Base-by-base conservation (phyloP, 1,140 invertebrate genomes). In the Tetramorium simillimum region DNA sequence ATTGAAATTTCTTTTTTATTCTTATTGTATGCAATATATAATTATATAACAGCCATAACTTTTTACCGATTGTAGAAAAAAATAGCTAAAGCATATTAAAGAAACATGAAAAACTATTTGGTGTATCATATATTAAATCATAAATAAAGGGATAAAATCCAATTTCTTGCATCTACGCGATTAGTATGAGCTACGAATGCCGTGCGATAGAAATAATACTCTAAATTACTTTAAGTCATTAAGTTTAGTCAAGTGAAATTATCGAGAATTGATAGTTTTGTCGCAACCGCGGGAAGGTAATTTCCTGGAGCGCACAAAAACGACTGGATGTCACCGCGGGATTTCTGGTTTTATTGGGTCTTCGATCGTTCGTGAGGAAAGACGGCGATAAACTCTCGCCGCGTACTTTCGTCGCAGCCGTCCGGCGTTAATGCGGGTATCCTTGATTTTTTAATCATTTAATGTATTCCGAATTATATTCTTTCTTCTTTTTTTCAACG, bases 381-480 rank as follows among this genome's bases (percentile, higher is more conserved):
- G 43, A 33, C 63, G 78, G 75, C 76, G 87, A 86, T 86, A 89
- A 89, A 88, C 76, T 84, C 49, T 65, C 53, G 76, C 73, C 75
- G 80, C 46, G 76, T 46, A 80, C 67, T 82, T 62, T 80, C 75
- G 53, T 86, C 63, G 49, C 33, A 3, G 33, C 24, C 28, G 33
- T 75, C 24, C 33, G 80, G 78, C 86, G 63, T 73, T 76, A 81
- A 89, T 86, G 76, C 69, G 56, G 72, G 5, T 28, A 21, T 53
- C 51, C 78, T 75, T 70, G 63, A 88, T 72, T 89, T 77, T 85
- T 85, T 88, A n/a, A n/a, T n/a, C n/a, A n/a, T n/a, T n/a, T 88
- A 65, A 75, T 60, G 28, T 56, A 73, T 85, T 58, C 62, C 43
- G 62, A 33, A 56, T 14, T 53, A 43, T 84, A 73, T 73, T 75